Conservation (phyloP, 1,140 invertebrate genomes). For the Trypoxylus dichotomus region DNA sequence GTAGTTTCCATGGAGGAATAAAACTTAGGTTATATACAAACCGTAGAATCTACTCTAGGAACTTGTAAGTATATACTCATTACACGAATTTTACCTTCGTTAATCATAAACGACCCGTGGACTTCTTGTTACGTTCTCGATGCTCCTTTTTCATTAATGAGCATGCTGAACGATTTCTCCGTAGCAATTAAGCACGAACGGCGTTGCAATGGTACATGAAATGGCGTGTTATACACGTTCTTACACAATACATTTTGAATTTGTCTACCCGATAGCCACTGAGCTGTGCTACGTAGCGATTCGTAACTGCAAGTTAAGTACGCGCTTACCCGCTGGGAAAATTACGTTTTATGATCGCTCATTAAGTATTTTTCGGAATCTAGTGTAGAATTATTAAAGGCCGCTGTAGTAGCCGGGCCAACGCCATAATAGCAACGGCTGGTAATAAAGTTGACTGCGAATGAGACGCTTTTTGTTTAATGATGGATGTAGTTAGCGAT, state of each 20-base stretch:
- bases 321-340: background rate
- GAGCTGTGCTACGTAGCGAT: background rate
- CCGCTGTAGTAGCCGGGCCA: too few species aligned
- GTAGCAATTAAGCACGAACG: conserved; percentile 2
- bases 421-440: too few species aligned
- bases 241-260: background rate
- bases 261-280: background rate
- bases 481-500: too few species aligned
- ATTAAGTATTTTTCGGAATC: background rate
- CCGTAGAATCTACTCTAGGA: background rate
- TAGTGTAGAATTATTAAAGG: background rate
- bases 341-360: background rate
- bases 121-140: background rate
- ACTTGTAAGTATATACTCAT: background rate
- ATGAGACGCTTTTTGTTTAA: too few species aligned
- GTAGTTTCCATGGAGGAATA: too few species aligned
- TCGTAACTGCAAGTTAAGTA: background rate
- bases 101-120: background rate
- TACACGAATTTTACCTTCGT: background rate
- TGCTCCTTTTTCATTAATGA: conserved; percentile 19
- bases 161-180: background rate
- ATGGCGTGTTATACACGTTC: background rate
- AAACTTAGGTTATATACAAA: too few species aligned
- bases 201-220: background rate
- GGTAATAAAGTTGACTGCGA: too few species aligned